Percentiles rank a stretch among this genome's conserved stretches.
Conservation (phyloP, 2,888 invertebrate genomes). For the Pachydiplax longipennis region DNA sequence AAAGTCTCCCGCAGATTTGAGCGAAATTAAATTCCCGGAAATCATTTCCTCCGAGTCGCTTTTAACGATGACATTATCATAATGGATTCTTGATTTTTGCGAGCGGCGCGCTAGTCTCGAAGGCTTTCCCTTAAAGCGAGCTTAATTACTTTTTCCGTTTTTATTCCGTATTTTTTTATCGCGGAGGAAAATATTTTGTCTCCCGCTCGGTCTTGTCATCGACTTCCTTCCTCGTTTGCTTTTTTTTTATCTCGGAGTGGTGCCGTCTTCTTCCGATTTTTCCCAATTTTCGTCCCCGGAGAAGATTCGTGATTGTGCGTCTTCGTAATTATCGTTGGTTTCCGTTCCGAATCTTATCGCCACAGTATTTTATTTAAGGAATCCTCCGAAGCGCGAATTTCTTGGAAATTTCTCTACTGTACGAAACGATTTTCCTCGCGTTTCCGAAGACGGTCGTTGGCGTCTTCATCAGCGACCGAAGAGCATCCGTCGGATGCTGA, state of each 20-base stretch:
- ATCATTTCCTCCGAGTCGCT: neutral
- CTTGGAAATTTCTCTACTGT: no score
- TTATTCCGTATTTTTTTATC: neutral
- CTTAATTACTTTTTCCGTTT: neutral
- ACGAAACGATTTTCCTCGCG: no score
- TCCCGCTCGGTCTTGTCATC: neutral
- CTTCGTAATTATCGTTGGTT: no score
- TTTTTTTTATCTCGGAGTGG: no score
- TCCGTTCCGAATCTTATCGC: no score
- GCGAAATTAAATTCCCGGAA: conserved; percentile 27
- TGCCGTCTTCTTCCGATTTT: no score
- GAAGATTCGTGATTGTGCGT: no score
- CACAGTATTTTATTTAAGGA: no score
- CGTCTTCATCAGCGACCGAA: no score
- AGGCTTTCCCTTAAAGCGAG: neutral
- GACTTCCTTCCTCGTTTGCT: neutral
- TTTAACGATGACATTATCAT: conserved; percentile 43
- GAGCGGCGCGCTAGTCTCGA: neutral
- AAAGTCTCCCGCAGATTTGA: conserved; percentile 31
- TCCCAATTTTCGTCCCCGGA: no score
- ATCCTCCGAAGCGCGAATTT: no score
- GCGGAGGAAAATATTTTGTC: neutral
- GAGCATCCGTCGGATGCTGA: neutral
- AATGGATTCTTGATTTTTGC: conserved; percentile 23
- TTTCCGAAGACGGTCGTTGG: no score